phyloP scores from a whole-genome alignment of 2,888 invertebrate genomes.

The Tribolium freemani region DNA sequence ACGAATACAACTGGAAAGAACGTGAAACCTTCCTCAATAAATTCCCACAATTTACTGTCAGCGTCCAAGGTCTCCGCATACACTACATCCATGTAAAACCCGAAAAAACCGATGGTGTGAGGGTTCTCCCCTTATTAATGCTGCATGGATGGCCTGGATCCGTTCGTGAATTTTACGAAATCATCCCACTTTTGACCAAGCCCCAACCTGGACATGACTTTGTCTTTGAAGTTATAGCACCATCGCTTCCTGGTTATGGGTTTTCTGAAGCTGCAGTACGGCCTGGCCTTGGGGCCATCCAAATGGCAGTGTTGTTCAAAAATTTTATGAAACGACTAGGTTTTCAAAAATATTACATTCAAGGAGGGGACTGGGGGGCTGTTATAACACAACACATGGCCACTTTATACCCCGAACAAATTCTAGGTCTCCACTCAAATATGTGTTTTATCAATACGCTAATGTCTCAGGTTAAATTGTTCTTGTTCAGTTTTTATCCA shows the following conservation, averaged over 20 bases:
- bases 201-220: constrained; percentile 70
- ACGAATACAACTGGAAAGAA: constrained; percentile 77
- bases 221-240: constrained; percentile 77
- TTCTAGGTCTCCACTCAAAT: constrained; percentile 75
- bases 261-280: constrained; percentile 72
- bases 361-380: constrained; percentile 90
- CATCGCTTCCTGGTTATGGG: constrained; percentile 71
- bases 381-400: constrained; percentile 74
- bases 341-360: constrained; percentile 76
- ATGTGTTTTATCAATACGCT: constrained; percentile 69
- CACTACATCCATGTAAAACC: constrained; percentile 73
- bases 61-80: constrained; percentile 79
- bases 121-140: constrained; percentile 77
- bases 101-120: constrained; percentile 51
- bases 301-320: constrained; percentile 74
- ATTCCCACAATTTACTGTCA: constrained; percentile 79
- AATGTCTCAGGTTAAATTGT: constrained; percentile 59
- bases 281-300: constrained; percentile 74
- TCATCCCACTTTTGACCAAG: constrained; percentile 77
- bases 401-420: constrained; percentile 73
- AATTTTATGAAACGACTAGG: constrained; percentile 81
- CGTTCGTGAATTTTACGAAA: constrained; percentile 83
- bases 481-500: constrained; percentile 71
- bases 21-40: constrained; percentile 75
- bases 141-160: constrained; percentile 94